A percentile compares a stretch with the other conserved stretches of the same genome.
Conservation (phyloP, 1,140 invertebrate species). For the Meloidogyne exigua region DNA sequence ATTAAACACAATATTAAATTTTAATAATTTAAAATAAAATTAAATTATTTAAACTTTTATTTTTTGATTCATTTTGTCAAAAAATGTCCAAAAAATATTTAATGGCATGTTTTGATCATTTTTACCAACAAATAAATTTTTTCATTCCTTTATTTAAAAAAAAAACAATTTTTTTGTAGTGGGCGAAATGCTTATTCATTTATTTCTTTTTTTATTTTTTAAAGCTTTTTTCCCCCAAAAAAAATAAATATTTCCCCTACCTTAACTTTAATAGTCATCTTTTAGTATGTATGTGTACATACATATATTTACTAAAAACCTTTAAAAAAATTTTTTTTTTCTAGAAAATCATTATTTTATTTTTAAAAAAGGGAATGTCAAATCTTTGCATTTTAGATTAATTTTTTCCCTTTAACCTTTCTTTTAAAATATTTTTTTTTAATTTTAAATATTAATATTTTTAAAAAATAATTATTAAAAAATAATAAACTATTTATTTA, state of each 20-base stretch:
- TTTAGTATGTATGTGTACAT: too few species aligned
- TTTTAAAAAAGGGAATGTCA: neutral
- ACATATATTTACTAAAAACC: neutral
- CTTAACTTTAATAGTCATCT: neutral
- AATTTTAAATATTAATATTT: neutral
- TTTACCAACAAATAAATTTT: neutral
- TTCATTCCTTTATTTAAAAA: neutral
- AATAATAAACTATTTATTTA: too few species aligned
- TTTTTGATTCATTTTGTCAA: neutral
- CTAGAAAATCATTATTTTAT: neutral
- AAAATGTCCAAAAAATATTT: neutral
- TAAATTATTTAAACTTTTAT: neutral
- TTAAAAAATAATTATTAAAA: too few species aligned
- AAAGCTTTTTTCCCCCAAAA: neutral
- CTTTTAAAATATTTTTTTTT: neutral
- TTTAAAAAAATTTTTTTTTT: neutral
- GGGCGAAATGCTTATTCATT: neutral
- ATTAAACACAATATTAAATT: neutral
- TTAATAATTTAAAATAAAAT: neutral
- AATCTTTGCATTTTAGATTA: conserved; percentile 2
- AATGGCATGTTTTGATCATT: neutral
- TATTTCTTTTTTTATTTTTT: neutral
- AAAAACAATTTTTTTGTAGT: neutral
- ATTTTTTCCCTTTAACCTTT: neutral
- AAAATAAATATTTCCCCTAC: neutral